Percentiles rank a stretch among this genome's conserved stretches.
Conservation (phyloP, 2,797 vertebrate species). For the Onychomys arenicola region DNA sequence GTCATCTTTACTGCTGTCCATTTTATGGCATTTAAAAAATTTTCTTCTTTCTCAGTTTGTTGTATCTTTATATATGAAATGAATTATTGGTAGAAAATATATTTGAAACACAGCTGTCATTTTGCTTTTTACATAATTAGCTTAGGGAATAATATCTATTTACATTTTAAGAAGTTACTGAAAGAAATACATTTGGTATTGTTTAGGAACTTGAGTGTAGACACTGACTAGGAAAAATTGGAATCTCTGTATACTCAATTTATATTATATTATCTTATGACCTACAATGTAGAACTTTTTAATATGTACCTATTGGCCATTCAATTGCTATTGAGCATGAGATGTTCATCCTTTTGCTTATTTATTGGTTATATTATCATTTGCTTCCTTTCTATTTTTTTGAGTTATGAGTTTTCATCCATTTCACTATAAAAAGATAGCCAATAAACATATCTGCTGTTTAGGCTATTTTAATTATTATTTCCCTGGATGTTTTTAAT, state of each 20-base stretch:
- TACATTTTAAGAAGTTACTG: not conserved
- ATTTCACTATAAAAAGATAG: not conserved
- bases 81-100: not conserved
- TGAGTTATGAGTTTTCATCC: not conserved
- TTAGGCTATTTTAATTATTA: not conserved
- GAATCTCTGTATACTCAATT: not conserved
- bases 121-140: not conserved
- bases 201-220: not conserved
- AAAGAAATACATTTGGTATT: not conserved
- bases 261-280: not conserved
- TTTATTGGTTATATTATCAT: not conserved
- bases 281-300: not conserved
- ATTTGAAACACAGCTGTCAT: not conserved
- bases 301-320: not conserved
- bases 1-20: not conserved
- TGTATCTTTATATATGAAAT: not conserved
- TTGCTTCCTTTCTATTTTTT: not conserved
- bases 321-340: not conserved
- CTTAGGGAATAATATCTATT: not conserved
- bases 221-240: not conserved
- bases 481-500: not conserved
- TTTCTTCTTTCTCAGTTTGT: not conserved
- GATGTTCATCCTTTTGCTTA: not conserved
- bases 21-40: not conserved
- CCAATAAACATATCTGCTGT: not conserved